Conservation (phyloP, 1,140 invertebrate genomes). For the Bilobella aurantiaca region DNA sequence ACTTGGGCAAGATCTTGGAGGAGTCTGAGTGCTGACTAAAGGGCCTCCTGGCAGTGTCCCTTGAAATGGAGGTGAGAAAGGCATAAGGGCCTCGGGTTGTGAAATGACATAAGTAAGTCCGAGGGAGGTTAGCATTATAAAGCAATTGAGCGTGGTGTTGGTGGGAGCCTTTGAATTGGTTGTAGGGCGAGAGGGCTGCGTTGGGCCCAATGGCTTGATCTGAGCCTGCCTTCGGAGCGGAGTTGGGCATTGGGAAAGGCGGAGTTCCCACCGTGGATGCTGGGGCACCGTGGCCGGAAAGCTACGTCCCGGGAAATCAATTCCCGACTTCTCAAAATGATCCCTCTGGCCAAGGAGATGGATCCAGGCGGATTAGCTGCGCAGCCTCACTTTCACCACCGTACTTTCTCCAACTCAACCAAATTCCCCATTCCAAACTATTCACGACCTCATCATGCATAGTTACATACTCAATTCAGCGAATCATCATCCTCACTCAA, state of each 20-base stretch:
- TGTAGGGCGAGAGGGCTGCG: too few relatives aligned
- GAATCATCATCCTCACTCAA: too few relatives aligned
- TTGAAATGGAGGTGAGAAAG: too few relatives aligned
- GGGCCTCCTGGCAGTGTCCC: too few relatives aligned
- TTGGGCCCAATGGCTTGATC: constrained; percentile 9
- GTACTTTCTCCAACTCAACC: constrained; percentile 2
- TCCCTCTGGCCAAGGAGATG: neutral
- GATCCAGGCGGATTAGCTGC: constrained; percentile 18
- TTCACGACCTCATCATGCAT: neutral
- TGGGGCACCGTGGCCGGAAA: constrained; percentile 21
- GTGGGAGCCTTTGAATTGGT: too few relatives aligned
- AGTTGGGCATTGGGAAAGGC: neutral
- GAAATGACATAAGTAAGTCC: neutral
- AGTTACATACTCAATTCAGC: neutral
- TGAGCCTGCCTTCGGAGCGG: neutral
- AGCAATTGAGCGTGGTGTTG: constrained; percentile 16
- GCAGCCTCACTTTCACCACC: constrained; percentile 19
- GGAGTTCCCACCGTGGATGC: constrained; percentile 8
- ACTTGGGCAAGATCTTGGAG: too few relatives aligned
- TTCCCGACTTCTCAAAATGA: constrained; percentile 23
- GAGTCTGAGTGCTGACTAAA: too few relatives aligned
- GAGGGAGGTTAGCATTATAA: constrained; percentile 16
- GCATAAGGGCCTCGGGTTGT: too few relatives aligned
- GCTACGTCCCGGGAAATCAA: constrained; percentile 25
- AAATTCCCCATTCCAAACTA: constrained; percentile 12